These are phyloP conservation scores for Phataginus tetradactyla DNA, from an alignment of 2,797 vertebrate genomes.

Conservation along the genomic window DNA sequence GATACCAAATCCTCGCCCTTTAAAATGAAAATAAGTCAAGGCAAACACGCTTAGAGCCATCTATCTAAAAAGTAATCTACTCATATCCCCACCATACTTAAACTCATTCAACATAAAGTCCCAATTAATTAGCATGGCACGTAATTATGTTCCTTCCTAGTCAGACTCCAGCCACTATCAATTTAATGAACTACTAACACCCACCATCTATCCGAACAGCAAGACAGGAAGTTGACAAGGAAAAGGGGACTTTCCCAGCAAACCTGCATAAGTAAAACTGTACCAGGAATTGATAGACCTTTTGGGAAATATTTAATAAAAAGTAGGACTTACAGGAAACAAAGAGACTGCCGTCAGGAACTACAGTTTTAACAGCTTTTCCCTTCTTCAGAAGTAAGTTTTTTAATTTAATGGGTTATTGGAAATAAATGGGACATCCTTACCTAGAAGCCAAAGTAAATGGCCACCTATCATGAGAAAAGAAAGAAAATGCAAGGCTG, in stretches of 20 bases:
- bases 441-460: neutral
- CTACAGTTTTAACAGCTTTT: slow-evolving; percentile 5
- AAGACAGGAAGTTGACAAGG: neutral
- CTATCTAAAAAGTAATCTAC: neutral
- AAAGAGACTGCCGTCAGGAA: neutral
- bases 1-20: neutral
- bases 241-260: neutral
- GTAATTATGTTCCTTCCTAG: neutral
- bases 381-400: neutral
- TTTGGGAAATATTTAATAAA: neutral
- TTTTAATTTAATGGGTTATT: neutral
- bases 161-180: neutral
- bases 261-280: neutral
- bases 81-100: neutral
- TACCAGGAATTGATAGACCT: neutral
- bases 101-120: neutral
- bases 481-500: neutral
- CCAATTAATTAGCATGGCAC: neutral
- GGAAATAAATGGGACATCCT: neutral
- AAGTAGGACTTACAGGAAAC: neutral
- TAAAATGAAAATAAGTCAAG: neutral
- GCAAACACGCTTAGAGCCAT: neutral
- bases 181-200: neutral
- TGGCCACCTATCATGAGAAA: neutral
- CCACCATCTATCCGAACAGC: neutral